Evolutionary conservation across 2,797 vertebrate genomes (phyloP), one percentile per base, ranked within the genome.

Genomic region (Paratrypauchen microcephalus): DNA sequence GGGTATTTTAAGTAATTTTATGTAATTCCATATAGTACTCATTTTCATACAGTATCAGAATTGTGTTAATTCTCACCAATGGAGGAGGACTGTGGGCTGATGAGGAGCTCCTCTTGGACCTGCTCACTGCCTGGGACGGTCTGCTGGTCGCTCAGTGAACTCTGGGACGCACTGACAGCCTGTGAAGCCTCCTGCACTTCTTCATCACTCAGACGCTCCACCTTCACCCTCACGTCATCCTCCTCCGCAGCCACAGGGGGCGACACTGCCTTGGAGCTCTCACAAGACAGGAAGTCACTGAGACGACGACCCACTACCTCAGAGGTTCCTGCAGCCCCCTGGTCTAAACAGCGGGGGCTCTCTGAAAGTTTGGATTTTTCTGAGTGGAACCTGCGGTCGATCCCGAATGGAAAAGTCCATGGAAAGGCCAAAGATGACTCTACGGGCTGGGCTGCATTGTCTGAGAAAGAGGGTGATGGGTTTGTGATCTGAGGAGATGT

Each of bases 361-460:
- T 98, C 97, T 0, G 94, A 88, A 78, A 96, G 95, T 87, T 99
- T 99, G 58, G 92, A 92, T 77, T 99, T 99, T 62, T 99, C 97
- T 0, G 95, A 89, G 68, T 97, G 95, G 78, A 97, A 95, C 61
- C 97, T 87, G 19, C 97, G 92, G 83, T 99, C 98, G 0, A 98
- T 96, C 64, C 97, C 97, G 4, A 99, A 98, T 2, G 98, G 97
- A 72, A 98, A 98, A 68, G 97, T 98, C 97, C 97, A 99, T 4
- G 97, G 96, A 77, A 99, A 99, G 70, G 97, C 95, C 87, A 99
- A 88, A 28, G 98, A 98, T 0, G 98, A 97, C 87, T 99, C 98
- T 76, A 97, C 94, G 0, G 96, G 93, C 82, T 96, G 97, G 0
- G 96, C 90, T 86, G 94, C 39, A 91, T 95, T 88, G 92, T 98